Evolutionary conservation across 2,888 invertebrate species (phyloP).

Genomic region (Laspeyria flexula): DNA sequence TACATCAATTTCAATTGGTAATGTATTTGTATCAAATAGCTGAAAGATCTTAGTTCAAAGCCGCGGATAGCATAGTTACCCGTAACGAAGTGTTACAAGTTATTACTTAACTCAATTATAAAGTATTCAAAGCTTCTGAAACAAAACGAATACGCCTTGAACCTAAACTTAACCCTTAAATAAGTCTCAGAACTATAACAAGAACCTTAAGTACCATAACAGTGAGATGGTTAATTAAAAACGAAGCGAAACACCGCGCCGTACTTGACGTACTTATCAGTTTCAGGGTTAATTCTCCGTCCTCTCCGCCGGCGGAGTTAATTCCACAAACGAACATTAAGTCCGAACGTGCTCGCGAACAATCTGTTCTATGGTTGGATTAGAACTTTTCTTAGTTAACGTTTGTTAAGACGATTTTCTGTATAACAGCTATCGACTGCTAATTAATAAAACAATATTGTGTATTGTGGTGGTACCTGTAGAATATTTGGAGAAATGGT

Average conservation of each 20-base stretch:
- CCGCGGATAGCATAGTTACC: too few relatives aligned
- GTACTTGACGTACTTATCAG: constrained; percentile 2
- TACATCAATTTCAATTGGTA: too few relatives aligned
- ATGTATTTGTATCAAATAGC: too few relatives aligned
- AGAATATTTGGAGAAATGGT: too few relatives aligned
- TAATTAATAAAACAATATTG: constrained; percentile 26
- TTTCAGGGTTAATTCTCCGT: constrained; percentile 20
- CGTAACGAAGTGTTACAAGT: too few relatives aligned
- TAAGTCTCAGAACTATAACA: neutral
- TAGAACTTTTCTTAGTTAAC: neutral
- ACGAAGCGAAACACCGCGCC: neutral
- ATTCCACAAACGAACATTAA: constrained; percentile 32
- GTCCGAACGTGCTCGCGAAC: constrained; percentile 30
- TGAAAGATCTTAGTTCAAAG: too few relatives aligned
- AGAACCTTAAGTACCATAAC: neutral
- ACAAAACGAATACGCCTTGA: neutral
- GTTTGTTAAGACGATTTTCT: constrained; percentile 7
- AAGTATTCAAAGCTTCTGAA: neutral
- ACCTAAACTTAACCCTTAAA: neutral
- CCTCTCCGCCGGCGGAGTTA: constrained; percentile 4
- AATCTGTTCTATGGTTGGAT: neutral
- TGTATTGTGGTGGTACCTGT: neutral
- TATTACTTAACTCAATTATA: neutral
- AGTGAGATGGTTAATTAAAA: constrained; percentile 19
- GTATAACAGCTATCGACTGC: constrained; percentile 25